Evolutionary conservation across 1,140 invertebrate species (phyloP).

Genomic region (Drosophila auraria): DNA sequence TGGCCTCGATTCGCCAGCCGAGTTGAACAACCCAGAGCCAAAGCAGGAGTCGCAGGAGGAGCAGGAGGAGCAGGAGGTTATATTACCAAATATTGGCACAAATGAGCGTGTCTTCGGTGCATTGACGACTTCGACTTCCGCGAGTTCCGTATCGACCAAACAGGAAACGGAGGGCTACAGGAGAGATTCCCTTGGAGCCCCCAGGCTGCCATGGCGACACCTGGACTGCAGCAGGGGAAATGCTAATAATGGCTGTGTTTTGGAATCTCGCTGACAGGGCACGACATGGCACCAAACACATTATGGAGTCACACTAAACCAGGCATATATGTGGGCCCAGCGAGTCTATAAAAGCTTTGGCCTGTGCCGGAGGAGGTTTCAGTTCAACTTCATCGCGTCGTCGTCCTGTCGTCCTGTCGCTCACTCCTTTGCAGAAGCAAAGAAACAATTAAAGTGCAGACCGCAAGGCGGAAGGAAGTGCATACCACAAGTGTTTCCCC

Average conservation of each 20-base stretch:
- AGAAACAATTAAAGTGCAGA: slow-evolving; percentile 80
- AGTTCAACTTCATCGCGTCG: slow-evolving; percentile 74
- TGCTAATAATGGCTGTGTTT: slow-evolving; percentile 69
- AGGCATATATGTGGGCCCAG: slow-evolving; percentile 22
- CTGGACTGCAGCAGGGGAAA: slow-evolving; percentile 57
- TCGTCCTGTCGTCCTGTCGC: slow-evolving; percentile 60
- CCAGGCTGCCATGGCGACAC: slow-evolving; percentile 38
- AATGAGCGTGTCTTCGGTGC: slow-evolving; percentile 72
- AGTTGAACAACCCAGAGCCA: slow-evolving; percentile 69
- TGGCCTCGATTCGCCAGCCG: slow-evolving; percentile 59
- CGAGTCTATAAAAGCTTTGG: slow-evolving; percentile 80
- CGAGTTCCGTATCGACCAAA: slow-evolving; percentile 68
- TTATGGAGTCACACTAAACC: slow-evolving; percentile 77
- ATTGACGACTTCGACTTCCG: slow-evolving; percentile 47
- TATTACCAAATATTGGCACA: slow-evolving; percentile 67
- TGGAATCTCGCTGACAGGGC: slow-evolving; percentile 70
- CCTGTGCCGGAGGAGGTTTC: slow-evolving; percentile 52
- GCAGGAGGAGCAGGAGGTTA: neutral
- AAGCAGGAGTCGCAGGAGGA: neutral
- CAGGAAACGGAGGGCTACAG: slow-evolving; percentile 35
- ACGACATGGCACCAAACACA: slow-evolving; percentile 82
- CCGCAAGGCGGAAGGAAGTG: slow-evolving; percentile 73
- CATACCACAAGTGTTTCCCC: slow-evolving; percentile 69
- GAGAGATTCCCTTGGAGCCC: slow-evolving; percentile 14
- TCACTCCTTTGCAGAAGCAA: slow-evolving; percentile 50